Evolutionary conservation across 2,113 vertebrate species (phyloP).

Genomic region (Hystrix cristata): DNA sequence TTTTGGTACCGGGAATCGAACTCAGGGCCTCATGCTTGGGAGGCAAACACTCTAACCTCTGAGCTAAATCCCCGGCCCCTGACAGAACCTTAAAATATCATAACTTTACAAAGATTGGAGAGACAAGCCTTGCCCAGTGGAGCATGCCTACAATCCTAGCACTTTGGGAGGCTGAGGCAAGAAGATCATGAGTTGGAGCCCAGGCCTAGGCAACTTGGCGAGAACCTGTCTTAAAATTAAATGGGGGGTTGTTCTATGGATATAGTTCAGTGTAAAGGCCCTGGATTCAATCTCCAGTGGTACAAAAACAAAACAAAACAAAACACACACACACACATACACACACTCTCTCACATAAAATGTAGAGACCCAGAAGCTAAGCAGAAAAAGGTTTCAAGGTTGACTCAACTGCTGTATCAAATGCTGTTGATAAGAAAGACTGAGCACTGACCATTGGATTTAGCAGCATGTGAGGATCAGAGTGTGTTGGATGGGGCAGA

Average conservation of each 20-base stretch:
- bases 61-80: too few species aligned
- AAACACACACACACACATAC: background rate
- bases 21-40: too few species aligned
- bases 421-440: background rate
- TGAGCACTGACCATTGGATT: background rate
- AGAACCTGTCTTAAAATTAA: background rate
- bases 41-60: too few species aligned
- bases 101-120: background rate
- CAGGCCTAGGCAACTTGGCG: background rate
- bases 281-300: background rate
- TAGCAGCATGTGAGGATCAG: background rate
- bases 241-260: background rate
- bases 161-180: background rate
- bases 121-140: background rate
- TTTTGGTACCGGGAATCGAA: too few species aligned
- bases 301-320: background rate
- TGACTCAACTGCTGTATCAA: background rate
- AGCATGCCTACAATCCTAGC: background rate
- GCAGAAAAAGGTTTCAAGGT: background rate
- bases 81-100: background rate
- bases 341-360: background rate
- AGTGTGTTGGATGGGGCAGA: background rate
- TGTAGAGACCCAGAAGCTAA: background rate
- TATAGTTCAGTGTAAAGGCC: background rate
- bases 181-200: background rate